Base-by-base conservation (phyloP, 2,113 vertebrate genomes). In the Hipposideros armiger region DNA sequence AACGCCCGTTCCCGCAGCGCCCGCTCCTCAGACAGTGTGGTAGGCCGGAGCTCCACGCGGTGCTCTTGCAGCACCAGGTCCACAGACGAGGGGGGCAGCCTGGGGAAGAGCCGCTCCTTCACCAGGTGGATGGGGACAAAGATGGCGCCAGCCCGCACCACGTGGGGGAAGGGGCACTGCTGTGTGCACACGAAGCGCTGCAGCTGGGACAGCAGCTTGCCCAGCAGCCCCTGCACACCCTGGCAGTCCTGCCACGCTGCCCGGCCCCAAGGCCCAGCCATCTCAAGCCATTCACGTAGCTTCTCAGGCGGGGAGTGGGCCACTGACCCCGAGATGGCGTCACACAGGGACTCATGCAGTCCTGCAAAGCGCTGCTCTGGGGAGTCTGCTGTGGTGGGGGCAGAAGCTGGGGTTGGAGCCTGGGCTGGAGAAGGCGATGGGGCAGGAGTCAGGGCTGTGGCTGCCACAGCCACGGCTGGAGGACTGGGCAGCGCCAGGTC, bases 101-200 rank as follows among this genome's bases (percentile, higher is more conserved):
- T 98, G 0, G 99, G 99, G 95, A 99, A 99, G 50, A 99, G 98
- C 76, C 99, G 98, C 98, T 99, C 99, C 98, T 99, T 99, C 97
- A 99, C 99, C 97, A 99, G 98, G 4, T 99, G 98, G 98, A 99
- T 99, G 95, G 99, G 99, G 64, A 99, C 98, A 70, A 99, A 99
- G 95, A 99, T 96, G 0, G 99, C 98, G 0, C 99, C 99, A 0
- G 99, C 98, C 30, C 99, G 98, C 81, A 99, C 98, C 0, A 99
- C 99, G 0, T 99, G 99, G 0, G 99, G 99, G 80, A 99, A 99
- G 11, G 99, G 99, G 84, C 99, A 99, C 73, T 97, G 98, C 7
- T 98, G 96, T 2, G 98, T 95, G 2, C 92, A 82, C n/a, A 98
- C 95, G 52, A 99, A 99, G 66, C 98, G 98, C 76, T 98, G 97